Base-by-base conservation (phyloP, 2,113 vertebrate genomes). In the Plectropomus leopardus region DNA sequence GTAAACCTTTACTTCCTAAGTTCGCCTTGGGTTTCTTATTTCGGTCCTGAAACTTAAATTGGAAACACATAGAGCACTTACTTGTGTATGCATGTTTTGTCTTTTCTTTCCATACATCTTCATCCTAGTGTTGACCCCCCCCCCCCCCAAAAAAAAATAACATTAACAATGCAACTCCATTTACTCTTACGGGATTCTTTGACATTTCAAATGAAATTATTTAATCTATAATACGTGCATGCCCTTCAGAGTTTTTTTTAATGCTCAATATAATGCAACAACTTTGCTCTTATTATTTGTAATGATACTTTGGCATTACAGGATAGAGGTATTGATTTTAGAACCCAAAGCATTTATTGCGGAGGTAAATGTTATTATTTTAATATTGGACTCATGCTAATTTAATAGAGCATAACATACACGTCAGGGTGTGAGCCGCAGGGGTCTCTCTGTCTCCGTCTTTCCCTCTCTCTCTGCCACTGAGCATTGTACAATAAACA, bases 351-450 rank as follows among this genome's bases (percentile, higher is more conserved):
- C 93, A 91, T 94, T 94, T 94, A 94, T 93, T 91, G 91, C 87
- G 55, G 87, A 89, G 93, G 92, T 94, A 94, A 94, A 95, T 94
- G 93, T 94, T 95, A 94, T 95, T 94, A 94, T 95, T 95, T 94
- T 94, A 95, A 95, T 95, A 94, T 93, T 89, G 84, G 86, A 89
- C 76, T 88, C 87, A 89, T 92, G 92, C 92, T 95, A 94, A 95
- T 95, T 95, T 92, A 93, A 95, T 95, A 92, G 86, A 90, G 88
- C 86, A 81, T 85, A 93, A 92, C 88, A 87, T 94, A 88, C 77
- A 89, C 91, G 87, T 89, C 91, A 86, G 72, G 80, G 77, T 72
- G 83, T 77, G 73, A 88, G 90, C 94, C 89, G 76, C 81, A 89
- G 93, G 92, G 92, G 78, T 85, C 84, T 84, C 73, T 76, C 69